phyloP scores from a whole-genome alignment of 2,888 invertebrate species.

The Pseudoips prasinana region DNA sequence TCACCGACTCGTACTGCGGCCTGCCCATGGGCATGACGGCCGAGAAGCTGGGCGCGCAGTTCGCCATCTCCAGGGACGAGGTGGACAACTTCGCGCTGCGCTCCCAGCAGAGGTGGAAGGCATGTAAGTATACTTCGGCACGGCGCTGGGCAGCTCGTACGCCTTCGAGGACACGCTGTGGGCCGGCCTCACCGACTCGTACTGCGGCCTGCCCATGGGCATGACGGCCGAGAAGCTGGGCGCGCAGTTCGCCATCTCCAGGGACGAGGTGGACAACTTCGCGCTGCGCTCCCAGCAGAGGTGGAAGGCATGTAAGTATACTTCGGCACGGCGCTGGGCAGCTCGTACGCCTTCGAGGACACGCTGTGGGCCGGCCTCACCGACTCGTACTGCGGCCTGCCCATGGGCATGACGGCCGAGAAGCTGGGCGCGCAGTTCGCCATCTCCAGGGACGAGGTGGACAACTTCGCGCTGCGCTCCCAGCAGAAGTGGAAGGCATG shows the following conservation, averaged over 20 bases:
- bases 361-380: constrained; percentile 92
- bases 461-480: constrained; percentile 91
- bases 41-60: constrained; percentile 93
- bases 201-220: constrained; percentile 97
- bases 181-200: constrained; percentile 91
- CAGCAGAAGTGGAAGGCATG: constrained; percentile 94
- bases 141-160: constrained; percentile 88
- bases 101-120: constrained; percentile 94
- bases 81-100: constrained; percentile 92
- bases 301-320: constrained; percentile 89
- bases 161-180: constrained; percentile 95
- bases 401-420: constrained; percentile 98
- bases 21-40: constrained; percentile 98
- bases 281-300: constrained; percentile 91
- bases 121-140: constrained; percentile 90
- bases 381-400: constrained; percentile 93
- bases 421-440: constrained; percentile 92
- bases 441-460: constrained; percentile 90
- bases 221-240: constrained; percentile 97
- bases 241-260: constrained; percentile 87
- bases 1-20: constrained; percentile 94
- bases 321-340: constrained; percentile 94
- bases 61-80: constrained; percentile 89
- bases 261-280: constrained; percentile 93
- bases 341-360: constrained; percentile 91